phyloP scores from a whole-genome alignment of 2,797 vertebrate species.

The Masticophis lateralis region DNA sequence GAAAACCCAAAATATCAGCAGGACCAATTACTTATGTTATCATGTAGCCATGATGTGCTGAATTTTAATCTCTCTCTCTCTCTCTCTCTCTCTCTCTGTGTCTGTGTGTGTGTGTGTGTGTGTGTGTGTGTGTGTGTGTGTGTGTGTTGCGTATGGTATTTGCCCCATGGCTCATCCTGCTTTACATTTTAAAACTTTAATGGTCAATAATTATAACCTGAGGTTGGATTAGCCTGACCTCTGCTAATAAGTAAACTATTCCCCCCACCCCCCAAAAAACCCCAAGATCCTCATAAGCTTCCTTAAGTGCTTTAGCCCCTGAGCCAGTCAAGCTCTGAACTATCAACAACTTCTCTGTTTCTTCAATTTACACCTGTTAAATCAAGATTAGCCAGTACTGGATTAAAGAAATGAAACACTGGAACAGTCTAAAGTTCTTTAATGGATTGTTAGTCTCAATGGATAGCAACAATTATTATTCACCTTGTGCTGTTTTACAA shows the following conservation, averaged over 20 bases:
- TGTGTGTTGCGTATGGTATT: neutral
- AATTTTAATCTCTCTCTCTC: constrained; percentile 11
- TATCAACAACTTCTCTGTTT: constrained; percentile 46
- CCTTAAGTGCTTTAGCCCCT: constrained; percentile 62
- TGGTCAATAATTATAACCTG: constrained; percentile 51
- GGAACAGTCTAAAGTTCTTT: constrained; percentile 45
- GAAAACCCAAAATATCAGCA: constrained; percentile 4
- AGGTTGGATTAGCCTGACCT: constrained; percentile 61
- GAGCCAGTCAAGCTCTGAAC: constrained; percentile 44
- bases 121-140: neutral
- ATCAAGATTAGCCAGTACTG: constrained; percentile 60
- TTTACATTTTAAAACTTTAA: constrained; percentile 31
- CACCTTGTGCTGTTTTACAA: neutral
- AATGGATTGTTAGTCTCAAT: constrained; percentile 49
- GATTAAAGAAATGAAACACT: constrained; percentile 65
- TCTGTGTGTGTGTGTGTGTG: too few species aligned
- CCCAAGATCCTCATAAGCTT: constrained; percentile 62
- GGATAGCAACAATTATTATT: constrained; percentile 44
- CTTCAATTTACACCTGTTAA: constrained; percentile 70
- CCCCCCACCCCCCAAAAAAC: neutral
- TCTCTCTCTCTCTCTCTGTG: too few species aligned
- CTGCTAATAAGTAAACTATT: constrained; percentile 67
- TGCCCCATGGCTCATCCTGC: neutral
- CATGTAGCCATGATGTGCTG: neutral
- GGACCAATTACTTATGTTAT: constrained; percentile 10